Conservation (phyloP, 1,140 invertebrate genomes). For the Micrasema minimum region DNA sequence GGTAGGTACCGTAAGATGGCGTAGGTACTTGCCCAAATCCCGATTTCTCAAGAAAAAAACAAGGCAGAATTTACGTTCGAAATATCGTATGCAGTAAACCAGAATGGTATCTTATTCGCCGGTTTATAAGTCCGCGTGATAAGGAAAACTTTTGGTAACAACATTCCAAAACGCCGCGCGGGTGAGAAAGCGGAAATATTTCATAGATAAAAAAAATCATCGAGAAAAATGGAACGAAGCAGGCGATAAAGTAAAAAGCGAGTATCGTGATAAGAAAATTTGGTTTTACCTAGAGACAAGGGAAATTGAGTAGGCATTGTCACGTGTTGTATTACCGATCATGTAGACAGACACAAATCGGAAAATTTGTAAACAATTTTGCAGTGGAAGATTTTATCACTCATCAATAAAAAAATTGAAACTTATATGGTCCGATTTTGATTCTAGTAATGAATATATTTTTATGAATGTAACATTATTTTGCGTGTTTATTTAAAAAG, state of each 20-base stretch:
- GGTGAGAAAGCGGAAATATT: slow-evolving; percentile 7
- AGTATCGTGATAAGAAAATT: too few species aligned
- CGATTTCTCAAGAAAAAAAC: too few species aligned
- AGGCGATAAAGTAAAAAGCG: slow-evolving; percentile 44
- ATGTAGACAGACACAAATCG: not conserved
- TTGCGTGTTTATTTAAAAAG: too few species aligned
- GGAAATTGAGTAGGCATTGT: slow-evolving; percentile 42
- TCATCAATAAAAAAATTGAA: slow-evolving; percentile 25
- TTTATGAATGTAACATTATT: too few species aligned
- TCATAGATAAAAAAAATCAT: slow-evolving; percentile 16
- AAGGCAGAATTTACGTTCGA: slow-evolving; percentile 10
- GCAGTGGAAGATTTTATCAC: slow-evolving; percentile 1
- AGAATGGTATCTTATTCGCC: slow-evolving; percentile 16
- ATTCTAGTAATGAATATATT: too few species aligned
- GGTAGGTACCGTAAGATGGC: too few species aligned
- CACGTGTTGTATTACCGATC: slow-evolving; percentile 13
- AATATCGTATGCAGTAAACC: slow-evolving; percentile 28
- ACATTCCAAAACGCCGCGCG: not conserved
- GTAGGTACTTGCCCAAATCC: too few species aligned
- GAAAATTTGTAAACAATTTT: slow-evolving; percentile 21
- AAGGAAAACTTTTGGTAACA: slow-evolving; percentile 5
- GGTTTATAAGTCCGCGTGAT: slow-evolving; percentile 24
- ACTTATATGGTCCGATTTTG: too few species aligned
- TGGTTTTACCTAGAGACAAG: slow-evolving; percentile 41
- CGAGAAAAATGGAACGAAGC: not conserved